Evolutionary conservation across 2,797 vertebrate genomes (phyloP), one percentile per base, ranked within the genome.

Genomic region (Limosa lapponica): DNA sequence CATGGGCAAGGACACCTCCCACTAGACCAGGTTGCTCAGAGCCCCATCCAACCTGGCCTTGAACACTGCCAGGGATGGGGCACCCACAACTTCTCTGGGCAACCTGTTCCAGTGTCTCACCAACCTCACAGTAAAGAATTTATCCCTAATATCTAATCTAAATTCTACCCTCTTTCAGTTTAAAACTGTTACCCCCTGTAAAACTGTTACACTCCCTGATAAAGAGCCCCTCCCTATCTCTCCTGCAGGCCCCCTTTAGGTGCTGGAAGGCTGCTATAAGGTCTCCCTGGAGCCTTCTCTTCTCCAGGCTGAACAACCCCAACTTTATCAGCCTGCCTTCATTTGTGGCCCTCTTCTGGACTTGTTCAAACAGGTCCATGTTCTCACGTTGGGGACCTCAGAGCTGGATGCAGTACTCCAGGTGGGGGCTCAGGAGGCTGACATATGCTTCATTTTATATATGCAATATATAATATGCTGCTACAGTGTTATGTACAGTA

Each of bases 401-500:
- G 25, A 39, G 11, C 17, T 39, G 25, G 25, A 61, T 6, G 11
- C 25, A 61, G 58, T 19, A 39, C 37, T 28, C 16, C 39, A 43
- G 28, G 19, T 32, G 20, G 20, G 39, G 13, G 43, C 18, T 64
- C 39, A 23, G 4, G 6, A 64, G 13, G 74, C n/a, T 48, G 14
- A 13, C 8, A 36, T 37, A 27, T 13, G 19, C 19, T 72, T 82
- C 7, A 19, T 14, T 57, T 85, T 85, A 57, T 49, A 36, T 25
- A 51, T 13, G 6, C 8, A 30, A 54, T 24, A 17, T 39, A 36
- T 10, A 32, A 58, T 8, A 25, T 9, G 7, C 28, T 43, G 9
- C 72, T 69, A 6, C 24, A 66, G 23, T 2, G 0, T 41, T 22
- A 32, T 1, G 36, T 39, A 4, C 10, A 2, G 6, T 17, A 3